Base-by-base conservation (phyloP, 2,113 vertebrate species). In the Callocephalon fimbriatum region DNA sequence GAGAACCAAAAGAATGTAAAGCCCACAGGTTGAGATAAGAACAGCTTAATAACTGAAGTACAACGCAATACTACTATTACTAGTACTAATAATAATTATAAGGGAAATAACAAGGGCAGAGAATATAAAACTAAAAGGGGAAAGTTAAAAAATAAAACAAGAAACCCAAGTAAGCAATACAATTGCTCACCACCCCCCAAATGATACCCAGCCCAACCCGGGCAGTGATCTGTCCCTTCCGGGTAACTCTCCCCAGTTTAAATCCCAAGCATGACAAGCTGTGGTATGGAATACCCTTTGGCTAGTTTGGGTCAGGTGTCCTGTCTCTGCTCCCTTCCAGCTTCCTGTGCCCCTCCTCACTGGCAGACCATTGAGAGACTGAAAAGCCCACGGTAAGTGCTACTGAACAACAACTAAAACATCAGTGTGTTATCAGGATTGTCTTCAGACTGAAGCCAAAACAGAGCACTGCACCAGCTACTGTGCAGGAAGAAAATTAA, bases 11-110 rank as follows among this genome's bases (percentile, higher is more conserved):
- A 58, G 20, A n/a, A n/a, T 14, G 3, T 22, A 58, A 58, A 58
- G 32, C 54, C 19, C 32, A 58, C 12, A 2, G 32, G 54, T 22
- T n/a, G 54, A 58, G 32, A 58, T 22, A n/a, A 14, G 54, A n/a
- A 58, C 54, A 58, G 54, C 22, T 58, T n/a, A 58, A 58, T 58
- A 58, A n/a, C 54, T n/a, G 15, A 22, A n/a, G 20, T 14, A n/a
- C 32, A 58, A n/a, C 14, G 15, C 6, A 40, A 40, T 40, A 40
- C 40, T 40, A n/a, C 13, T 58, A n/a, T 8, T 56, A 32, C 11
- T 56, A n/a, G 0, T 22, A 22, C 0, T 56, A 56, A 8, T 56
- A 56, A 22, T 58, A 56, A 56, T n/a, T 20, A n/a, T 21, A 58
- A 58, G 32, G 32, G 32, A n/a, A 58, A 58, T 58, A 58, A 58